phyloP scores from a whole-genome alignment of 1,140 invertebrate genomes.

The Leptinotarsa undecemlineata region DNA sequence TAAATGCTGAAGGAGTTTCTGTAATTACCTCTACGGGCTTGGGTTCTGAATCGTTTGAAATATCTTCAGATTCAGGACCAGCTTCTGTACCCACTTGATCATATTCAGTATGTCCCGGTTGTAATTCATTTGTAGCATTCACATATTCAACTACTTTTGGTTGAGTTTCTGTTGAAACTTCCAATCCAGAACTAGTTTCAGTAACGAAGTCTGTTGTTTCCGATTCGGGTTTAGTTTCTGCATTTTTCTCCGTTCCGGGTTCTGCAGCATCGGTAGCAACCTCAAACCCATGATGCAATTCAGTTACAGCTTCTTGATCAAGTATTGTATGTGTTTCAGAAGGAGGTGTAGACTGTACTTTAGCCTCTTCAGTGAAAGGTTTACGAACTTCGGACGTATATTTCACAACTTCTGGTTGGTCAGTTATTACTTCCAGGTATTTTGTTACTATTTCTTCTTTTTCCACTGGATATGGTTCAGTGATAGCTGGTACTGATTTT shows the following conservation, averaged over 20 bases:
- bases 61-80: neutral
- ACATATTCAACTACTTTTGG: neutral
- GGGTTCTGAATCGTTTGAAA: constrained; percentile 7
- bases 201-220: constrained; percentile 31
- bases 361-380: neutral
- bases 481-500: neutral
- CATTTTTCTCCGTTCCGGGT: neutral
- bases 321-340: neutral
- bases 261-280: neutral
- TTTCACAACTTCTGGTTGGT: neutral
- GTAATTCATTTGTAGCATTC: neutral
- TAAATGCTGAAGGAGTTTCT: neutral
- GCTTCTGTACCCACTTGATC: no score
- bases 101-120: neutral
- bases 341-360: neutral
- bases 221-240: constrained; percentile 28
- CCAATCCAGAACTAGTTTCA: constrained; percentile 33
- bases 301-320: neutral
- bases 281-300: neutral
- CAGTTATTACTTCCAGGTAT: no score
- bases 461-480: constrained; percentile 25
- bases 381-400: neutral
- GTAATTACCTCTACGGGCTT: neutral
- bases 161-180: constrained; percentile 31
- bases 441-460: constrained; percentile 7